Evolutionary conservation across 1,140 invertebrate genomes (phyloP).

Genomic region (Pentalonia nigronervosa): DNA sequence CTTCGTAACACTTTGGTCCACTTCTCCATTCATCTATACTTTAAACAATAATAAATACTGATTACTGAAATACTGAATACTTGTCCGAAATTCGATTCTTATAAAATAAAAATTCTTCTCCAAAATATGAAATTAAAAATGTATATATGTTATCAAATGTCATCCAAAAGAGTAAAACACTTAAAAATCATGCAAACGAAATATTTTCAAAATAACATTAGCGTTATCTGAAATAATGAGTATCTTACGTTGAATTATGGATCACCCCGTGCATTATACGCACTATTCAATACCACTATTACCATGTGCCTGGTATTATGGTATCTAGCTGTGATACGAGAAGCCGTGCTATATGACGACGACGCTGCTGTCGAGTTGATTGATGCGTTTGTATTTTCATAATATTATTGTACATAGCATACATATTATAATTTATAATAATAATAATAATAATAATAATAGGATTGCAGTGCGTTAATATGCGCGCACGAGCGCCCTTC

Average conservation of each 20-base stretch:
- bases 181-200: neutral
- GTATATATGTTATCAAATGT: too few species aligned
- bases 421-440: neutral
- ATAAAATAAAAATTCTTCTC: too few species aligned
- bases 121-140: too few species aligned
- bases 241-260: neutral
- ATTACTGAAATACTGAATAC: too few species aligned
- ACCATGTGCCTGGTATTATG: too few species aligned
- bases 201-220: neutral
- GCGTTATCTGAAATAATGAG: neutral
- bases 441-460: neutral
- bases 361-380: neutral
- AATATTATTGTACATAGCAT: neutral
- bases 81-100: too few species aligned
- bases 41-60: too few species aligned
- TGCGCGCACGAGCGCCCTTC: neutral
- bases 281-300: neutral
- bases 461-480: neutral
- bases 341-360: neutral
- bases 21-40: neutral
- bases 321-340: neutral
- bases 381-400: slow-evolving; percentile 15
- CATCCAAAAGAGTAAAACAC: neutral
- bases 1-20: neutral
- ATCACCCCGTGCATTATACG: neutral